Conservation (phyloP, 2,888 invertebrate genomes). For the Mycalesis mineus region DNA sequence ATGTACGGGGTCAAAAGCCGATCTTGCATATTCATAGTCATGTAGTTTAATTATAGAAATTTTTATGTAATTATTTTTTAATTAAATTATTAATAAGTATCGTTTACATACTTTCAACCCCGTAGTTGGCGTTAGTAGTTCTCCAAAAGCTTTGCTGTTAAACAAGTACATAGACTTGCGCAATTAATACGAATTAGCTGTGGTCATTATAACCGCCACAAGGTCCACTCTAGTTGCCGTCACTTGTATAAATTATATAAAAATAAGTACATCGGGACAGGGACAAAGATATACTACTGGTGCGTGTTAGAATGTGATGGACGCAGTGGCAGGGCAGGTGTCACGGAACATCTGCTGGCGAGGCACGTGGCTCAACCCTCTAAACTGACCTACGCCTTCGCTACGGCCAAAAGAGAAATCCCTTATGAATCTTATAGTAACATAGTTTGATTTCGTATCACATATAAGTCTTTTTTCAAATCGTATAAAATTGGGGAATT, state of each 20-base stretch:
- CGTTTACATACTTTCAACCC: too few species aligned
- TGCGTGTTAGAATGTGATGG: slow-evolving; percentile 59
- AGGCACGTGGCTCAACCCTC: slow-evolving; percentile 75
- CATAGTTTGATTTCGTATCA: not conserved
- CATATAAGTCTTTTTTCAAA: too few species aligned
- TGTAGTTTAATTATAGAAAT: too few species aligned
- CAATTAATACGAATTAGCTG: slow-evolving; percentile 58
- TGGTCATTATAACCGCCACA: slow-evolving; percentile 69
- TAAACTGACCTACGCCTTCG: slow-evolving; percentile 56
- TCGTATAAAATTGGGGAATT: too few species aligned
- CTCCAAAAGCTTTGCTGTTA: not conserved
- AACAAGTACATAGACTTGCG: slow-evolving; percentile 30
- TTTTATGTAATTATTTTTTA: too few species aligned
- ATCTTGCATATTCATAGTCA: too few species aligned
- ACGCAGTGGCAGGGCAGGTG: slow-evolving; percentile 71
- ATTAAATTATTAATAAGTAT: too few species aligned
- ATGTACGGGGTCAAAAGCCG: too few species aligned
- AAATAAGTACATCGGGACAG: slow-evolving; percentile 68
- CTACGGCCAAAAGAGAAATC: slow-evolving; percentile 64
- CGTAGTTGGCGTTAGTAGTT: too few species aligned
- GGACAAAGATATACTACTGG: slow-evolving; percentile 52
- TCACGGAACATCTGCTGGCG: slow-evolving; percentile 73
- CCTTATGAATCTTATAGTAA: slow-evolving; percentile 19
- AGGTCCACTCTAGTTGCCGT: slow-evolving; percentile 74
- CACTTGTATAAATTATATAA: slow-evolving; percentile 77